A percentile compares a stretch with the other conserved stretches of the same genome.
Conservation (phyloP, 2,113 vertebrate species). For the Oreochromis spilurus region DNA sequence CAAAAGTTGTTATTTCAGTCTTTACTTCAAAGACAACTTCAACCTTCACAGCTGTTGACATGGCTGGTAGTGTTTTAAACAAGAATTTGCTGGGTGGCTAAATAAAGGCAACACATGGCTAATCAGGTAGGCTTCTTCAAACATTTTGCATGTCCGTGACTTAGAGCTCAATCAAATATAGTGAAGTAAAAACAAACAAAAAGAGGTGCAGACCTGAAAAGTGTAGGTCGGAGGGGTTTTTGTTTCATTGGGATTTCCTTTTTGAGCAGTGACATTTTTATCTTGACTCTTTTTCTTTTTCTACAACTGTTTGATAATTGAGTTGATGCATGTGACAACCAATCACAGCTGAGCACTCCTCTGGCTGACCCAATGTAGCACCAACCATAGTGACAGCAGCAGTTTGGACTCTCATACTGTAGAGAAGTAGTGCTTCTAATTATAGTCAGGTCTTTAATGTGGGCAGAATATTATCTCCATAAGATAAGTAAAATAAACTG, state of each 20-base stretch:
- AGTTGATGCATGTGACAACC: neutral
- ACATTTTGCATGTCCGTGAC: neutral
- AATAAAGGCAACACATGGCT: neutral
- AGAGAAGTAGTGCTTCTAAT: neutral
- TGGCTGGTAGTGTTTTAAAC: neutral
- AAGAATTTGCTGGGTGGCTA: neutral
- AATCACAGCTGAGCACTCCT: neutral
- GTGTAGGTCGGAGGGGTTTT: neutral
- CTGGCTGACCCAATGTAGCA: neutral
- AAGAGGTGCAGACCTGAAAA: neutral
- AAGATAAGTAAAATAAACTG: neutral
- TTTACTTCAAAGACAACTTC: neutral
- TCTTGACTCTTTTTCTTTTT: neutral
- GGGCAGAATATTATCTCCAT: neutral
- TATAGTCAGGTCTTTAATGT: neutral
- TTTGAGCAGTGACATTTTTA: neutral
- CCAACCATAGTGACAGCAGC: neutral
- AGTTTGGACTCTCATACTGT: neutral
- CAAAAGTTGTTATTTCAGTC: neutral
- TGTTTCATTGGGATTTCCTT: neutral
- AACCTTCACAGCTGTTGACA: neutral
- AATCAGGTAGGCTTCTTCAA: neutral
- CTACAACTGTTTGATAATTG: neutral
- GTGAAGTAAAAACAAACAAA: neutral
- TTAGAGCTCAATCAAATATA: neutral